Base-by-base conservation (phyloP, 1,140 invertebrate species). In the Amyelois transitella region DNA sequence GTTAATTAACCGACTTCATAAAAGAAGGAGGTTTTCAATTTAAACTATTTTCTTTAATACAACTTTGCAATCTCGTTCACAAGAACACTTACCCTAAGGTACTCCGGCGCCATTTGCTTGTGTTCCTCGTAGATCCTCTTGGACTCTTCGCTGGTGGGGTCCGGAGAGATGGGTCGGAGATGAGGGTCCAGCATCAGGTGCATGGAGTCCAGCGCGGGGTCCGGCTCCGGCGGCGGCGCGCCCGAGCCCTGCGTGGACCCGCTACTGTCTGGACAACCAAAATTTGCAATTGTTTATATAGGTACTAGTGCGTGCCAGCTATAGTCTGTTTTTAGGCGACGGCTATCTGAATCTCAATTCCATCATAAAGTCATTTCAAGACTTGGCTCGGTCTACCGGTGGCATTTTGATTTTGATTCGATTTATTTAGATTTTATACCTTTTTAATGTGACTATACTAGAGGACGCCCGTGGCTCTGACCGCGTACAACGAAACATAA, bases 101-200 rank as follows among this genome's bases (percentile, higher is more conserved):
- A 94, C 80, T 94, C 93, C 73, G 93, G 91, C 28, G 92, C 92
- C 62, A 96, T 90, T 75, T 93, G 90, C 68, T 95, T 95, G 77
- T 97, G 96, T 64, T 96, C 94, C 53, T 96, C 91, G 84, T 95
- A 97, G 55, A 97, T 95, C 54, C 92, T 84, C 69, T 94, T 90
- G 25, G 96, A 97, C 77, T 94, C 92, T 19, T 92, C 90, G 80
- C 94, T 94, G 53, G 90, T 91, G 51, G 92, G 90, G 83, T 96
- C 94, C 6, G 96, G 96, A 18, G 93, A 92, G 49, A 95, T 90
- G 0, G 96, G 96, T 69, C 95, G 90, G 44, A 96, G 88, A 57
- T 95, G 92, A 0, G 93, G 91, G 77, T 96, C 95, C 57, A 97
- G 81, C 64, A 95, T 91, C 70, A 93, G 91, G 75, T 93, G 92